Percentiles rank a stretch among this genome's conserved stretches.
Evolutionary conservation across 2,888 invertebrate genomes (phyloP).

Genomic region (Phaedon cochleariae): DNA sequence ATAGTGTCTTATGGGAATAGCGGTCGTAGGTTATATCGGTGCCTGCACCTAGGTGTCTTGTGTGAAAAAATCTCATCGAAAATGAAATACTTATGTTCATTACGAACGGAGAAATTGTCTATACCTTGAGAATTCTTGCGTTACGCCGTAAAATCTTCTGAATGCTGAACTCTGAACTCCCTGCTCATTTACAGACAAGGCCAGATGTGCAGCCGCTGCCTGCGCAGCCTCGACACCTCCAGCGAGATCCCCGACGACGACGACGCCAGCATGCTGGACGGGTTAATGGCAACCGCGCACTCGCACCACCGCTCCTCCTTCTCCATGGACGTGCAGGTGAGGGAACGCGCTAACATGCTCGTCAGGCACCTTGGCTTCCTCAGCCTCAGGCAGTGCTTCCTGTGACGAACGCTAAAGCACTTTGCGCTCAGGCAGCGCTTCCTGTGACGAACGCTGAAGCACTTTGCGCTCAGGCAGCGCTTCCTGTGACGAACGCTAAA

Average conservation of each 20-base stretch:
- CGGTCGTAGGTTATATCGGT: too few relatives aligned
- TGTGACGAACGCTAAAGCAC: constrained; percentile 44
- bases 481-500: too few relatives aligned
- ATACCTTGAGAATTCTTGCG: too few relatives aligned
- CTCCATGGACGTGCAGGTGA: constrained; percentile 61
- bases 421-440: too few relatives aligned
- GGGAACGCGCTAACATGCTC: constrained; percentile 42
- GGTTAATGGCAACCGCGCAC: constrained; percentile 47
- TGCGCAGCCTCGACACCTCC: constrained; percentile 64
- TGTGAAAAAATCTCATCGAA: too few relatives aligned
- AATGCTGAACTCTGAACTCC: background rate
- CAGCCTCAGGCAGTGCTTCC: constrained; percentile 52
- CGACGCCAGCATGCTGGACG: constrained; percentile 72
- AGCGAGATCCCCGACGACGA: constrained; percentile 72
- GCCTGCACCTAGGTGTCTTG: too few relatives aligned
- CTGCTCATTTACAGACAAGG: constrained; percentile 71
- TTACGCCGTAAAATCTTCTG: too few relatives aligned
- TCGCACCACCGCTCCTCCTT: constrained; percentile 54
- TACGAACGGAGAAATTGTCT: too few relatives aligned
- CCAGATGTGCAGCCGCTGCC: constrained; percentile 82
- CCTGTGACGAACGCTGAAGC: too few relatives aligned
- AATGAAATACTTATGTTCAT: too few relatives aligned
- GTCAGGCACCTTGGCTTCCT: constrained; percentile 55
- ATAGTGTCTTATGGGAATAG: too few relatives aligned
- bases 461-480: too few relatives aligned